Evolutionary conservation across 2,888 invertebrate genomes (phyloP).

Genomic region (Watsonalla cultraria): DNA sequence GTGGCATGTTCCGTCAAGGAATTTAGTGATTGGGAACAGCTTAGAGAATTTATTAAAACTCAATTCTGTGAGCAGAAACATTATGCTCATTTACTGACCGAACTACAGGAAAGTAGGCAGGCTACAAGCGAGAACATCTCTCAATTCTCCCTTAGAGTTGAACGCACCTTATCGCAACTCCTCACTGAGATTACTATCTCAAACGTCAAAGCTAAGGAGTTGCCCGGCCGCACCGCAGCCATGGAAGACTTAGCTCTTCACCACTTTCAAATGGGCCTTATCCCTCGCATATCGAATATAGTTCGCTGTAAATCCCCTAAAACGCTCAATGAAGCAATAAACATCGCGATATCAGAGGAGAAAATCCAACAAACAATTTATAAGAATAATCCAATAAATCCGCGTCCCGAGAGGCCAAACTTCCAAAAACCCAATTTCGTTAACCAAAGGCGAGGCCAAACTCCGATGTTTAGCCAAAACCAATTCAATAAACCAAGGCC

Average conservation of each 20-base stretch:
- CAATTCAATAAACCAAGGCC: neutral
- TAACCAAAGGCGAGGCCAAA: too few species aligned
- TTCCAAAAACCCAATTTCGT: neutral
- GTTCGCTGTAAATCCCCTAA: slow-evolving; percentile 4
- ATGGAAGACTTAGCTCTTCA: slow-evolving; percentile 26
- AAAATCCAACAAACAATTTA: neutral
- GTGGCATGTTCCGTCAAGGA: slow-evolving; percentile 25
- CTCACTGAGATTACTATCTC: slow-evolving; percentile 21
- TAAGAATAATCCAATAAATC: neutral
- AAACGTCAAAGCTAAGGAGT: slow-evolving; percentile 11
- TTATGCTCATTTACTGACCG: slow-evolving; percentile 20
- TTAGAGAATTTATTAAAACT: slow-evolving; percentile 23
- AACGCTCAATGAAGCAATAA: slow-evolving; percentile 6
- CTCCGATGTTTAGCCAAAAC: too few species aligned
- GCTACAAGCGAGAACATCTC: slow-evolving; percentile 13
- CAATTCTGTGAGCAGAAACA: slow-evolving; percentile 26
- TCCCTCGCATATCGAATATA: slow-evolving; percentile 2
- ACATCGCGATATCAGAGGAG: slow-evolving; percentile 4
- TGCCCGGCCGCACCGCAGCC: slow-evolving; percentile 19
- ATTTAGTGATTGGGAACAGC: slow-evolving; percentile 18
- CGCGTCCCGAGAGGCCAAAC: neutral
- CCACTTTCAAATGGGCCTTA: slow-evolving; percentile 5
- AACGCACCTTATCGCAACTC: slow-evolving; percentile 22
- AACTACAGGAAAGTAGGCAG: slow-evolving; percentile 22
- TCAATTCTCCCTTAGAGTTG: slow-evolving; percentile 18